Evolutionary conservation across 2,888 invertebrate genomes (phyloP), one percentile per base, ranked within the genome.

Genomic region (Aspidiotus rigidus): DNA sequence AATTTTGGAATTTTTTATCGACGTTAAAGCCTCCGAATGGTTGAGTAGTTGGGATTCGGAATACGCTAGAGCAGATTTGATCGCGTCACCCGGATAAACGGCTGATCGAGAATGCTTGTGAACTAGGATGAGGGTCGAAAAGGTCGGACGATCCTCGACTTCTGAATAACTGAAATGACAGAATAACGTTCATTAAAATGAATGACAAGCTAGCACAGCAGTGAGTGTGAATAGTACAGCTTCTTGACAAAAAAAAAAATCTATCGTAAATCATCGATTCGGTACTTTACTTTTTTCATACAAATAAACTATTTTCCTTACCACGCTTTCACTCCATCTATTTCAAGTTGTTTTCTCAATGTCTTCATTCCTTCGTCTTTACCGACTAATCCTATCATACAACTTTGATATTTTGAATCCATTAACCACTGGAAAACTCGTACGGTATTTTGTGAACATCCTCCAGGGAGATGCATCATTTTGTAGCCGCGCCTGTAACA

Each of bases 381-480:
- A 40, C 67, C 67, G 11, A 67, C 28, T 1, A 60, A 44, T 11
- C 67, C 67, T 28, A 67, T 67, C 53, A 67, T 67, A 7, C 10
- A 42, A 8, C 67, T 59, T 15, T 67, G 39, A 16, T 42, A 60
- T n/a, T 57, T 8, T 10, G 60, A 1, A 53, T 44, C n/a, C 16
- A 60, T 49, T 13, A 67, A 40, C 67, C 67, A 67, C 13, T 67
- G 67, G 11, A 67, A 39, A n/a, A 67, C 28, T 49, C 67, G 49
- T 2, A 60, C 11, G 28, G 67, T 67, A 15, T 67, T 67, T 15
- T 67, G 67, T 6, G 67, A 42, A 60, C 67, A 67, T 59, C 67
- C 67, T 39, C 67, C 67, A 53, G 67, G 67, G 7, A 44, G 39
- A 39, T 17, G 39, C 5, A 55, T 53, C n/a, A 16, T 41, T 28